Conservation (phyloP, 2,888 invertebrate species). For the Papilio demoleus region DNA sequence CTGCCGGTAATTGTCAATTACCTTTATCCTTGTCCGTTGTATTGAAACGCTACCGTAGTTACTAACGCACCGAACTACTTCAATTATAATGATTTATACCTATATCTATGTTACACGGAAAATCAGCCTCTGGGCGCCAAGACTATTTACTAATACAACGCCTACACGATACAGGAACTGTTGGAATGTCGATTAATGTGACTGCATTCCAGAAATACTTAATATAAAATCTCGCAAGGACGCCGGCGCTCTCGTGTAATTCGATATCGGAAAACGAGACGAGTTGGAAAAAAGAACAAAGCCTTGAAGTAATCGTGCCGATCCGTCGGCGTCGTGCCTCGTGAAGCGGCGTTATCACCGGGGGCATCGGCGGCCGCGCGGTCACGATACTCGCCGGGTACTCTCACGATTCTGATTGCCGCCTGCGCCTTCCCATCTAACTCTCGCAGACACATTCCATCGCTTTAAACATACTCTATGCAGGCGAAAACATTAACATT, state of each 20-base stretch:
- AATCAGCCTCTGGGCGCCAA: conserved; percentile 63
- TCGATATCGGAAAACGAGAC: conserved; percentile 12
- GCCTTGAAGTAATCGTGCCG: conserved; percentile 67
- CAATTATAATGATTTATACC: conserved; percentile 33
- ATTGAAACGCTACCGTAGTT: conserved; percentile 36
- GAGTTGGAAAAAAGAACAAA: conserved; percentile 53
- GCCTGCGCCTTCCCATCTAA: conserved; percentile 71
- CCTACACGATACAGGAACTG: conserved; percentile 61
- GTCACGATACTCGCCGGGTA: conserved; percentile 77
- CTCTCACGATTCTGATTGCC: conserved; percentile 73
- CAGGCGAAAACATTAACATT: conserved; percentile 42
- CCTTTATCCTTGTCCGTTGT: conserved; percentile 36
- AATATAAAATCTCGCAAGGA: conserved; percentile 71
- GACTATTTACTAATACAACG: conserved; percentile 76
- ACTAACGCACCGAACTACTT: conserved; percentile 21
- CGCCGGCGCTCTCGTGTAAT: conserved; percentile 48
- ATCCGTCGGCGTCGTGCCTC: conserved; percentile 68
- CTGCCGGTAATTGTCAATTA: conserved; percentile 40
- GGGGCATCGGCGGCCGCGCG: conserved; percentile 75
- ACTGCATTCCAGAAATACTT: conserved; percentile 78
- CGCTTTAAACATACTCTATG: conserved; percentile 44
- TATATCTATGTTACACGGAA: conserved; percentile 11
- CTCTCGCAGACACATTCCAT: conserved; percentile 68
- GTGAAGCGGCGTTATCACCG: conserved; percentile 78
- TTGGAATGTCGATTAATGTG: conserved; percentile 75